Evolutionary conservation across 30 jellyfish, hydroid and myxozoan genomes (phyloP), one percentile per base, ranked within the genome.

Genomic region (Pelagia noctiluca): DNA sequence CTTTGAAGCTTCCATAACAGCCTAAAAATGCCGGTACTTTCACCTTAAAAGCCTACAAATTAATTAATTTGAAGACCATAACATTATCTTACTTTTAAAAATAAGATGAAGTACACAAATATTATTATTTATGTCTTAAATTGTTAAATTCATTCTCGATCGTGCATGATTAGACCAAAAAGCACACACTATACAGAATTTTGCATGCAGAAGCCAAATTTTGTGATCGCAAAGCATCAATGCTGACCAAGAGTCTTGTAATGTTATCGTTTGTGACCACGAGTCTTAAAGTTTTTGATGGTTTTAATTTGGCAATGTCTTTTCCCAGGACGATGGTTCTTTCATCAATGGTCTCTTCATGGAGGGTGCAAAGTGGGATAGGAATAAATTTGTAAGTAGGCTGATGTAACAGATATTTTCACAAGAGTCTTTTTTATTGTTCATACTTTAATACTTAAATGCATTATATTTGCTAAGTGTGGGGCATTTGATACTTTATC

Each of bases 311-410:
- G n/a, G n/a, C n/a, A n/a, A n/a, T n/a, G n/a, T n/a, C n/a, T 1
- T 32, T 61, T 74, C 62, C 18, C 22, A 86, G 96, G 96, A 75
- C 30, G 96, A 67, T 75, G 96, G 96, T 0, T 76, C 96, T n/a
- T 86, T 38, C 63, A 63, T 86, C 1, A 76, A 76, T 75, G 96
- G 96, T 22, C 60, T 86, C 30, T 76, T 74, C 48, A 76, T 86
- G 89, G 96, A 86, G 68, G 96, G 96, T 7, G 96, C 96, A 10
- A 62, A 82, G 23, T 86, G 96, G 96, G 82, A 86, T 62, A 76
- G 78, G 35, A 65, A 49, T 22, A 24, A 38, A 13, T 36, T 24
- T 75, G 96, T 86, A 23, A 21, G 89, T 26, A 31, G 5, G 34
- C 34, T 60, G 34, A n/a, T 22, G 72, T 60, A 4, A 26, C 8